Conservation (phyloP, 2,888 invertebrate genomes). For the Napeogenes inachia region DNA sequence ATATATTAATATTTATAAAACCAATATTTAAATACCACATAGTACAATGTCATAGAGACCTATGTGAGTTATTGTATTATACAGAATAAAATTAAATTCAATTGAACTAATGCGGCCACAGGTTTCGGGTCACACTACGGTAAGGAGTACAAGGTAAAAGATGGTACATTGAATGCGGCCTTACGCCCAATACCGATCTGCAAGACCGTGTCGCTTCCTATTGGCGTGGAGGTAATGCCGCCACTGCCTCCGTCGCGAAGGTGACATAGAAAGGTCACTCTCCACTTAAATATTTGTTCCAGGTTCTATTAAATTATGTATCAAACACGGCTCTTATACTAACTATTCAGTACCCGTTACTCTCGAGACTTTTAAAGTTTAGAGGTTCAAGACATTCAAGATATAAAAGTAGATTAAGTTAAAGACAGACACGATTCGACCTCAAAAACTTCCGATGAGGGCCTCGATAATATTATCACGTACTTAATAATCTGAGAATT, state of each 20-base stretch:
- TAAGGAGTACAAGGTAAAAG: constrained; percentile 77
- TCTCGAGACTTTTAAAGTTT: not conserved
- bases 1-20: no score
- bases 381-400: not conserved
- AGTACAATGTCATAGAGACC: no score
- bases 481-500: constrained; percentile 2
- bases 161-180: constrained; percentile 77
- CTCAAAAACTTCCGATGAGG: constrained; percentile 38
- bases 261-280: constrained; percentile 69
- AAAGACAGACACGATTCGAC: constrained; percentile 46
- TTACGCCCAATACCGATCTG: constrained; percentile 76
- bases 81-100: constrained; percentile 13
- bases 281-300: constrained; percentile 36
- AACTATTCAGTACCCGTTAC: not conserved
- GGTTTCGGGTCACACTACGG: constrained; percentile 68
- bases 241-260: constrained; percentile 60
- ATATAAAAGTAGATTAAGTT: constrained; percentile 10
- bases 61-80: no score
- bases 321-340: not conserved
- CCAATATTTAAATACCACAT: no score
- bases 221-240: constrained; percentile 73
- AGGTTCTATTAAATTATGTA: constrained; percentile 5
- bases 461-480: constrained; percentile 4
- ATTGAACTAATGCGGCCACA: constrained; percentile 35
- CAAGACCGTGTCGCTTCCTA: constrained; percentile 72